Evolutionary conservation across 2,797 vertebrate genomes (phyloP).

Genomic region (Parauchenoglanis ngamensis): DNA sequence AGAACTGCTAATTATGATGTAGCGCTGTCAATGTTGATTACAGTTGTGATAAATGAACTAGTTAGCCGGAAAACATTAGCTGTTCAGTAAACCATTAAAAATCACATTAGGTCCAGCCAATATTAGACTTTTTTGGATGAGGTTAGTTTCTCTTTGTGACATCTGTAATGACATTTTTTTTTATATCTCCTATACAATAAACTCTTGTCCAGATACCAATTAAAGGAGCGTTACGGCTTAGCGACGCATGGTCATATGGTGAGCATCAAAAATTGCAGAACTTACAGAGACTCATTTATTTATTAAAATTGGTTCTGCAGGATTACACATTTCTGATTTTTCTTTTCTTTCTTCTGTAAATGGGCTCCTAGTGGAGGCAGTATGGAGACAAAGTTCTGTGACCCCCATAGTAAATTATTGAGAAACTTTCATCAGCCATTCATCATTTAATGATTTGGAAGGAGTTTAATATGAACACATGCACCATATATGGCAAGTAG

Average conservation of each 20-base stretch:
- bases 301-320: background rate
- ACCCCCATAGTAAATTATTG: background rate
- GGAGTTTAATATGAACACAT: background rate
- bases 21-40: background rate
- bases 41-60: background rate
- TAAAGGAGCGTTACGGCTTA: background rate
- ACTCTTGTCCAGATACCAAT: background rate
- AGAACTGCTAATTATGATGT: background rate
- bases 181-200: background rate
- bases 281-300: background rate
- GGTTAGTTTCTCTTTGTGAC: background rate
- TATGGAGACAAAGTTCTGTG: background rate
- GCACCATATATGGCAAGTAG: background rate
- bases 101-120: no score
- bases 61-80: background rate
- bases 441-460: background rate
- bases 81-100: background rate
- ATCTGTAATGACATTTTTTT: background rate
- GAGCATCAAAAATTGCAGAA: background rate
- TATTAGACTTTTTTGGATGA: background rate
- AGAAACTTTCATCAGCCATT: background rate
- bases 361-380: background rate
- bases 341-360: background rate
- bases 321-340: background rate
- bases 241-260: background rate